These are phyloP conservation scores for Tetramorium alpestre DNA, from an alignment of 1,140 invertebrate species.

Conservation along the genomic window DNA sequence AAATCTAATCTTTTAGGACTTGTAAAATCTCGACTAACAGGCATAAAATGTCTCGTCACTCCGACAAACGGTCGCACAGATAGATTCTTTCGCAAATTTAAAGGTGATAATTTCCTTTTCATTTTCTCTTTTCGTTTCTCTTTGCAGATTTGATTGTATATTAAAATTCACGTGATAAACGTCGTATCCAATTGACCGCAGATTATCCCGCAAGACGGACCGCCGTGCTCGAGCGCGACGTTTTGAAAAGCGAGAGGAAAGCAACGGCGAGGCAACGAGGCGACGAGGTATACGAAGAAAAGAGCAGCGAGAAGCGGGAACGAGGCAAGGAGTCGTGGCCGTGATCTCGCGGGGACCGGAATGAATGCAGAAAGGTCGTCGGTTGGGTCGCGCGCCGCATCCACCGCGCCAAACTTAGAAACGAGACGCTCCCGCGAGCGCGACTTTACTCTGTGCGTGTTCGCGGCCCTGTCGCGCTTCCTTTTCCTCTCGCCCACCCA, in stretches of 20 bases:
- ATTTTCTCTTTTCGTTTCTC: not conserved
- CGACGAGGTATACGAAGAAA: constrained; percentile 36
- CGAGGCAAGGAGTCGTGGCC: constrained; percentile 43
- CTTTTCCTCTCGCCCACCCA: not conserved
- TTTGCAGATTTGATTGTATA: not conserved
- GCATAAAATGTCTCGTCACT: not conserved
- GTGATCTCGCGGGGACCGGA: constrained; percentile 47
- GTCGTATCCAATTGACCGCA: not conserved
- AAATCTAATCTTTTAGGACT: not conserved
- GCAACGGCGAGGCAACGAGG: not conserved
- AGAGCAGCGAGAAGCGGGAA: constrained; percentile 38
- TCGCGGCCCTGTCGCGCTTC: not conserved
- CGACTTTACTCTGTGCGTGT: not conserved
- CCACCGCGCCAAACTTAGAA: constrained; percentile 41
- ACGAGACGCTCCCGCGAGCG: constrained; percentile 12
- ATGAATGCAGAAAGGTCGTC: constrained; percentile 57
- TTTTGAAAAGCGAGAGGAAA: constrained; percentile 46
- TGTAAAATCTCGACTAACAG: not conserved
- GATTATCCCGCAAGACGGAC: constrained; percentile 4
- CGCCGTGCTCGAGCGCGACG: not conserved
- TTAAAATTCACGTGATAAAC: not conserved
- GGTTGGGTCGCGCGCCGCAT: constrained; percentile 36
- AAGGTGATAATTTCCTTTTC: not conserved
- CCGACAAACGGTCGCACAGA: not conserved
- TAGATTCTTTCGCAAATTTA: not conserved